phyloP scores from a whole-genome alignment of 2,113 vertebrate genomes.

The Phalacrocorax carbo region DNA sequence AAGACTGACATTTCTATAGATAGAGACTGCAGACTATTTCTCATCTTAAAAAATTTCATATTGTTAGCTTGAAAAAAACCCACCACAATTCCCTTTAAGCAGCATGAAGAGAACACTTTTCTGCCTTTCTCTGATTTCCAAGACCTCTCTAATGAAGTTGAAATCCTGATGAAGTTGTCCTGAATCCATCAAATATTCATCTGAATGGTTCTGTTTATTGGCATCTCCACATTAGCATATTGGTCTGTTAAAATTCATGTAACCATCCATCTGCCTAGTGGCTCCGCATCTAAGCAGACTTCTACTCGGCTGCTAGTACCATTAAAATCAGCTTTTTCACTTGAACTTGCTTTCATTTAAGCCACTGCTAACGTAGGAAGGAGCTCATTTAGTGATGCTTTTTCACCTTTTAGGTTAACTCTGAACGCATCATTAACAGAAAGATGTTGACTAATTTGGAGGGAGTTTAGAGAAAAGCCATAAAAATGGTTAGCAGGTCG shows the following conservation, averaged over 20 bases:
- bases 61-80: neutral
- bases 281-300: neutral
- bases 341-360: constrained; percentile 50
- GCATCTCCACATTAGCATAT: neutral
- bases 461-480: constrained; percentile 47
- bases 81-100: neutral
- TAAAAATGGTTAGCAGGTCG: neutral
- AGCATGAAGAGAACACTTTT: fast-evolving
- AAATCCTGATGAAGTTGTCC: constrained; percentile 4
- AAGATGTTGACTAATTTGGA: constrained; percentile 67
- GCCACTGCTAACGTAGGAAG: neutral
- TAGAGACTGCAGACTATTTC: neutral
- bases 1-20: neutral
- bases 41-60: neutral
- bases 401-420: constrained; percentile 55
- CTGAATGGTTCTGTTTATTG: neutral
- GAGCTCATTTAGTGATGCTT: constrained; percentile 45
- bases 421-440: constrained; percentile 57
- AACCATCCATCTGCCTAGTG: neutral
- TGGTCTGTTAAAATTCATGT: neutral
- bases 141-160: neutral
- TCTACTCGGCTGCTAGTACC: neutral
- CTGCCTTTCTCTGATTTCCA: neutral
- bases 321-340: constrained; percentile 13
- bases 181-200: constrained; percentile 5